phyloP scores from a whole-genome alignment of 2,113 vertebrate genomes.

The Nymphicus hollandicus region DNA sequence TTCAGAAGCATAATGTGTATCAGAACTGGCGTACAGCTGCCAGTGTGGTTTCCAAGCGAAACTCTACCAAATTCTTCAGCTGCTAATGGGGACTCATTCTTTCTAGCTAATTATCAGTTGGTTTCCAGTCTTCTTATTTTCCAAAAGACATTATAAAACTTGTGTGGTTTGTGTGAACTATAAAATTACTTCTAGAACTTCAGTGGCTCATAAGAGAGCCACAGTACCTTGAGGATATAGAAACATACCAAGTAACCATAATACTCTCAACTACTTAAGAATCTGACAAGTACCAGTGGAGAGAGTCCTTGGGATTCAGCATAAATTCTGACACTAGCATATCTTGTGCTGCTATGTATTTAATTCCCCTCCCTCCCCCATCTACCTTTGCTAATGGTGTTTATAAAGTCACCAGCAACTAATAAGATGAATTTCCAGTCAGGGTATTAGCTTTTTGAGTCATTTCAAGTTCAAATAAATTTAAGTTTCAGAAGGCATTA shows the following conservation, averaged over 20 bases:
- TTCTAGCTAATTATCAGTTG: slow-evolving; percentile 13
- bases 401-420: background rate
- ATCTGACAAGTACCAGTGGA: background rate
- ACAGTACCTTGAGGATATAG: background rate
- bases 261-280: background rate
- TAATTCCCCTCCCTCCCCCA: background rate
- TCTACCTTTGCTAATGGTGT: background rate
- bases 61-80: slow-evolving; percentile 20
- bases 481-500: background rate
- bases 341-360: background rate
- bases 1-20: background rate
- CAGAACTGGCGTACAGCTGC: background rate
- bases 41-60: background rate
- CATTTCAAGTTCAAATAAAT: background rate
- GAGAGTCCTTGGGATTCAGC: background rate
- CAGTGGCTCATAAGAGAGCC: background rate
- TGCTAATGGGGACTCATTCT: slow-evolving; percentile 18
- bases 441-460: background rate
- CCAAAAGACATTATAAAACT: slow-evolving; percentile 8
- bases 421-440: background rate
- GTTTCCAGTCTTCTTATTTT: background rate
- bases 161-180: background rate
- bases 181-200: background rate
- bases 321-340: background rate
- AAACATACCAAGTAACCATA: background rate